phyloP scores from a whole-genome alignment of 1,140 invertebrate species.

The Drosophila ironensis region DNA sequence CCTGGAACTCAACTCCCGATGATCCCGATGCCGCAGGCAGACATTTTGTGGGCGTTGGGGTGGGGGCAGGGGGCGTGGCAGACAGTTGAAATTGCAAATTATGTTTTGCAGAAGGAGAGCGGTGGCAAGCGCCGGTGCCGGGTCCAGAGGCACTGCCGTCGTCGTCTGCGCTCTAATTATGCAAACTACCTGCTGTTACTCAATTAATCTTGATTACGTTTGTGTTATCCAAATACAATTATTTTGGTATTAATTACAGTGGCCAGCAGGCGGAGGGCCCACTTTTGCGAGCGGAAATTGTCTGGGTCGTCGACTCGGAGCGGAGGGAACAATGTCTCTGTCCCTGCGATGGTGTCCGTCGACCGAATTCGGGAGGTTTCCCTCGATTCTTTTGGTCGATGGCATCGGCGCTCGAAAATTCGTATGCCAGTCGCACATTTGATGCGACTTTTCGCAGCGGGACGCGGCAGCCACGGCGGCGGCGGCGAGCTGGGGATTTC shows the following conservation, averaged over 20 bases:
- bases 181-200: conserved; percentile 80
- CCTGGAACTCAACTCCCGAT: conserved; percentile 10
- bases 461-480: not conserved
- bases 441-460: conserved; percentile 5
- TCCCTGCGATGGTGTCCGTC: too few relatives aligned
- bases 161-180: conserved; percentile 69
- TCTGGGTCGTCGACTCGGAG: conserved; percentile 27
- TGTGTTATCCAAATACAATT: conserved; percentile 81
- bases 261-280: conserved; percentile 24
- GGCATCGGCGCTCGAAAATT: not conserved
- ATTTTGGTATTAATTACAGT: conserved; percentile 79
- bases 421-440: conserved; percentile 27
- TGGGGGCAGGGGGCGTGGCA: not conserved
- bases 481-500: not conserved
- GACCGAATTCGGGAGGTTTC: not conserved
- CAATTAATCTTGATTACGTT: conserved; percentile 81
- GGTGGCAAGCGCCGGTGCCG: not conserved
- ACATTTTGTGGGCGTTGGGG: not conserved
- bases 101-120: conserved; percentile 44
- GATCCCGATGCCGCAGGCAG: conserved; percentile 1
- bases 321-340: conserved; percentile 18
- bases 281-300: conserved; percentile 44
- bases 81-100: conserved; percentile 83
- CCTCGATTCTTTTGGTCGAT: not conserved
- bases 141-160: conserved; percentile 4